Evolutionary conservation across 1,140 invertebrate genomes (phyloP).

Genomic region (Daktulosphaira vitifoliae): DNA sequence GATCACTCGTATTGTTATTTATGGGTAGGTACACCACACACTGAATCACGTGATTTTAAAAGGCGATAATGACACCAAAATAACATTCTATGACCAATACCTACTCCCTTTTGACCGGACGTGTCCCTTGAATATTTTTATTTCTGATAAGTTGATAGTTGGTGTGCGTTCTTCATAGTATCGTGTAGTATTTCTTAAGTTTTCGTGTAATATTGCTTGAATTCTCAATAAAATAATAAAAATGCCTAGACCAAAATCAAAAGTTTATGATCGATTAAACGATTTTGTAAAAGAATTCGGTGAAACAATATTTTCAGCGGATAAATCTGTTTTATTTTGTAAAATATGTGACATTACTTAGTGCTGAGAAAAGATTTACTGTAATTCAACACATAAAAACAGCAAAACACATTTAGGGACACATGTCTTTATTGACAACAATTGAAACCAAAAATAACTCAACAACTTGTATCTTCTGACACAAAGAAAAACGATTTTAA

Average conservation of each 20-base stretch:
- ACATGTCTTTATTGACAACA: background rate
- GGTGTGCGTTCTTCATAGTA: background rate
- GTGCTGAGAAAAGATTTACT: background rate
- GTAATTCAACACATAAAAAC: conserved; percentile 4
- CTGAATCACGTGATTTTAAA: too few species aligned
- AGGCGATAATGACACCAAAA: background rate
- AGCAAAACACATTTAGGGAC: background rate
- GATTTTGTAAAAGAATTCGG: background rate
- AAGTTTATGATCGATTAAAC: background rate
- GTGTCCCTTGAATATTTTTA: background rate
- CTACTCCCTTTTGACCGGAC: background rate
- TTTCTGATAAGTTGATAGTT: background rate
- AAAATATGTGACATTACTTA: background rate
- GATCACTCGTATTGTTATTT: background rate
- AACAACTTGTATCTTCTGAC: conserved; percentile 6
- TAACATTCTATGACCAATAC: background rate
- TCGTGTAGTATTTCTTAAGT: background rate
- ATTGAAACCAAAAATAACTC: background rate
- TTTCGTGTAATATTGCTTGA: background rate
- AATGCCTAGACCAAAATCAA: conserved; percentile 1
- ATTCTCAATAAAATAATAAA: background rate
- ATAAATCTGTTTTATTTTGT: background rate
- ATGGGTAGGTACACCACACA: background rate
- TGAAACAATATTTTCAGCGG: conserved; percentile 2
- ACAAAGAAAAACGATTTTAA: conserved; percentile 5